These are phyloP conservation scores for Ectobius pallidus DNA, from an alignment of 2,888 invertebrate species.

Conservation along the genomic window DNA sequence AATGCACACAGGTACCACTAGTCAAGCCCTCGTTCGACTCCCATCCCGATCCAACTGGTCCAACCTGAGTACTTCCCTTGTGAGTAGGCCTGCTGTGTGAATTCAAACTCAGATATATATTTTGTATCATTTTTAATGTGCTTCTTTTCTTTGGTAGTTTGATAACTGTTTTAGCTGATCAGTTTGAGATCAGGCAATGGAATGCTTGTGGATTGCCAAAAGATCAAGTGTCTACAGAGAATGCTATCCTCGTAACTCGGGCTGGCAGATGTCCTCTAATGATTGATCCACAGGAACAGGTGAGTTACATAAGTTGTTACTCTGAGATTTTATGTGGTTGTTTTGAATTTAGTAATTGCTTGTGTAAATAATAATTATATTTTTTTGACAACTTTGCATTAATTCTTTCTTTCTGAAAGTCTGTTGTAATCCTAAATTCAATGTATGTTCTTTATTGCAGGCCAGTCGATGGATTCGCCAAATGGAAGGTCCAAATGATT, in stretches of 20 bases:
- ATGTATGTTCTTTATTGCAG: too few species aligned
- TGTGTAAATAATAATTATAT: not conserved
- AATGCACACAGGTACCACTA: too few species aligned
- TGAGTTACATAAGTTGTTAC: slow-evolving; percentile 50
- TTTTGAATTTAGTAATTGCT: not conserved
- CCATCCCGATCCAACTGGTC: too few species aligned
- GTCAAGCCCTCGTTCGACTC: too few species aligned
- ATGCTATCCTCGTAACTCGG: slow-evolving; percentile 86
- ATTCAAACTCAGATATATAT: too few species aligned
- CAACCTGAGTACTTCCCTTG: too few species aligned
- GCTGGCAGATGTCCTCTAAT: slow-evolving; percentile 87
- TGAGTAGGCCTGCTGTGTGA: too few species aligned
- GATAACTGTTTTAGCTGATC: slow-evolving; percentile 75
- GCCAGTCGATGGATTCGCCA: slow-evolving; percentile 92
- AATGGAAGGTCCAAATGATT: slow-evolving; percentile 77
- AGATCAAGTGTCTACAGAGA: slow-evolving; percentile 88
- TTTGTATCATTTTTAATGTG: too few species aligned
- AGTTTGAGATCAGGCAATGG: slow-evolving; percentile 88
- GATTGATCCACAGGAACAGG: slow-evolving; percentile 95
- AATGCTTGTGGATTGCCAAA: slow-evolving; percentile 87
- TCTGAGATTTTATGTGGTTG: slow-evolving; percentile 16
- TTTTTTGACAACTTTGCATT: not conserved
- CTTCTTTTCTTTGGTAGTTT: too few species aligned
- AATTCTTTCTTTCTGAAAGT: too few species aligned
- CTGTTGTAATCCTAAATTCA: too few species aligned